Conservation (phyloP, 1,140 invertebrate genomes). For the Nixonia krombeini region DNA sequence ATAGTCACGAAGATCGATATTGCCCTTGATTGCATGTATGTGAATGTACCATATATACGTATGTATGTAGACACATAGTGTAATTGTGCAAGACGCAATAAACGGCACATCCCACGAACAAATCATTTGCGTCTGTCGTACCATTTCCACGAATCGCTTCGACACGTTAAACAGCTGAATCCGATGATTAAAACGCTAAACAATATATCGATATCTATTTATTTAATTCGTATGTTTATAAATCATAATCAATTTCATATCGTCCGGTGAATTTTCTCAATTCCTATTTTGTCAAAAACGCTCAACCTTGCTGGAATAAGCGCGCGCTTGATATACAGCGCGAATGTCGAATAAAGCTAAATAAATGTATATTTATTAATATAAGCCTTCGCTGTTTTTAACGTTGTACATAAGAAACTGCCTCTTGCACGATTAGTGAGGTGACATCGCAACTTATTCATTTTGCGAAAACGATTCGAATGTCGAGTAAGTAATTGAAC, state of each 20-base stretch:
- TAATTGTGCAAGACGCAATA: conserved; percentile 27
- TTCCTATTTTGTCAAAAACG: no score
- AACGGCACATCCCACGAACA: no score
- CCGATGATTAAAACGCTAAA: no score
- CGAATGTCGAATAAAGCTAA: not conserved
- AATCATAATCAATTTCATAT: no score
- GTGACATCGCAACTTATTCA: not conserved
- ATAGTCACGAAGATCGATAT: conserved; percentile 20
- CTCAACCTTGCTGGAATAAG: no score
- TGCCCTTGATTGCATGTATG: conserved; percentile 20
- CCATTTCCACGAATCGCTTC: no score
- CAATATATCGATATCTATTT: no score
- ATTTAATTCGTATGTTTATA: no score
- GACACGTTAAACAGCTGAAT: no score
- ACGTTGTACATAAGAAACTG: not conserved
- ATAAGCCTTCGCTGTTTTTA: not conserved
- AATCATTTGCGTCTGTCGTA: no score
- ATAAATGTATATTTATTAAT: not conserved
- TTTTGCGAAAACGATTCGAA: conserved; percentile 10
- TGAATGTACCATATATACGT: conserved; percentile 15
- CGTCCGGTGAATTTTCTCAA: no score
- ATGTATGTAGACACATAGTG: conserved; percentile 10
- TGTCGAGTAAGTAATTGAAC: conserved; percentile 3
- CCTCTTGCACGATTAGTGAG: conserved; percentile 13
- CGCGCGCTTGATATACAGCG: no score